Conservation (phyloP, 2,888 invertebrate species). For the Rhingia campestris region DNA sequence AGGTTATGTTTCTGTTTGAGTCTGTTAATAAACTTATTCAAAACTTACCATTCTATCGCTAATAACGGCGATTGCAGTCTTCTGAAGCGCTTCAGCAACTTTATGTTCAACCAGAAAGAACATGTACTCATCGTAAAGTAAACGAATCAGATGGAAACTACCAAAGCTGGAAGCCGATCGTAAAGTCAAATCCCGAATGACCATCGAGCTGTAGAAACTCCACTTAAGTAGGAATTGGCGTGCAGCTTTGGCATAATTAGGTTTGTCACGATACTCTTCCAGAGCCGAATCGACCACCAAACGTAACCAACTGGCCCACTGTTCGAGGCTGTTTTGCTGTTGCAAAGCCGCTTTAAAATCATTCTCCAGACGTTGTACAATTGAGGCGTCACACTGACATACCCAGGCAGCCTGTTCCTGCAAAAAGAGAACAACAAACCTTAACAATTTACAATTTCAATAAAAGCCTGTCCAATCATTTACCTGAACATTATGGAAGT, state of each 20-base stretch:
- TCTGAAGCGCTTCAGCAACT: slow-evolving; percentile 94
- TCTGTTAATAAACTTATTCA: not conserved
- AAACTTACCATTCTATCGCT: slow-evolving; percentile 82
- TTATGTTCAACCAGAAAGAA: slow-evolving; percentile 98
- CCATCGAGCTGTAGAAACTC: slow-evolving; percentile 99
- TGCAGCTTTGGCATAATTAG: slow-evolving; percentile 92
- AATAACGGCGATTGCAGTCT: slow-evolving; percentile 98
- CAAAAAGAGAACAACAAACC: not conserved
- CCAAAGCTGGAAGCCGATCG: slow-evolving; percentile 99
- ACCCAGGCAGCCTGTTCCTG: slow-evolving; percentile 96
- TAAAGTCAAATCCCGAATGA: slow-evolving; percentile 97
- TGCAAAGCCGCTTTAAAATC: slow-evolving; percentile 96
- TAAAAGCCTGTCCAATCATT: slow-evolving; percentile 25
- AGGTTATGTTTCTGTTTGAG: too few relatives aligned
- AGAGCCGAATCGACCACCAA: slow-evolving; percentile 95
- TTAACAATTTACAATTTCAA: not conserved
- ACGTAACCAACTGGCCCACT: slow-evolving; percentile 99
- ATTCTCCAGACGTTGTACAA: slow-evolving; percentile 92
- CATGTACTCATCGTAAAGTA: slow-evolving; percentile 99
- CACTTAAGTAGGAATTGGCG: slow-evolving; percentile 98
- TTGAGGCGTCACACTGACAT: slow-evolving; percentile 94
- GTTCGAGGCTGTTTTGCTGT: slow-evolving; percentile 96
- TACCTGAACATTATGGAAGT: slow-evolving; percentile 98
- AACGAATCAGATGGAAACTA: slow-evolving; percentile 97
- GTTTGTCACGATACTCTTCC: slow-evolving; percentile 92